These are phyloP conservation scores for Pelodiscus sinensis DNA, from an alignment of 2,113 vertebrate species.

Conservation along the genomic window DNA sequence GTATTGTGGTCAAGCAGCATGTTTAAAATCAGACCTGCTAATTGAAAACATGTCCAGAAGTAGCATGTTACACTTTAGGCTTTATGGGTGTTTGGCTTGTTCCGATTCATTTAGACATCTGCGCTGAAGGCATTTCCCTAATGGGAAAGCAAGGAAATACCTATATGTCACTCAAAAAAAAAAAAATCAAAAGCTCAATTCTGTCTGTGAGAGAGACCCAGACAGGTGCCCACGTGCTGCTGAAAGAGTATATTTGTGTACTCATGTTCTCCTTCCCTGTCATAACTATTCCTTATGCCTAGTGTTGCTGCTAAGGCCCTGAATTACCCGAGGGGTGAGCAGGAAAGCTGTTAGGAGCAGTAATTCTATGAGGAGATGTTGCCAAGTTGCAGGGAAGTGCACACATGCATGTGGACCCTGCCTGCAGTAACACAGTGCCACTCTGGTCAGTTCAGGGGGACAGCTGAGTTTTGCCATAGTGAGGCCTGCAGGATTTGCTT, in stretches of 20 bases:
- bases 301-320: background rate
- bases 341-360: background rate
- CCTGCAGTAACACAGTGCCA: background rate
- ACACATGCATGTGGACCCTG: background rate
- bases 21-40: slow-evolving; percentile 17
- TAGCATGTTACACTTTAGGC: background rate
- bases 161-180: background rate
- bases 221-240: background rate
- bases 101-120: background rate
- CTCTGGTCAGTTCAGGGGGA: background rate
- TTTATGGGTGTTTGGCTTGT: background rate
- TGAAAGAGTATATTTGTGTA: background rate
- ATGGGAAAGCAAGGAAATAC: background rate
- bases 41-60: background rate
- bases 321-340: background rate
- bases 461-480: background rate
- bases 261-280: background rate
- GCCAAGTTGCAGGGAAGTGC: background rate
- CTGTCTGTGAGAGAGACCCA: background rate
- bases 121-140: background rate
- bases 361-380: background rate
- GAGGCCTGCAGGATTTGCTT: background rate
- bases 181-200: background rate
- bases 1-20: slow-evolving; percentile 6
- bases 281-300: background rate